phyloP scores from a whole-genome alignment of 2,113 vertebrate species.

The Alces alces region DNA sequence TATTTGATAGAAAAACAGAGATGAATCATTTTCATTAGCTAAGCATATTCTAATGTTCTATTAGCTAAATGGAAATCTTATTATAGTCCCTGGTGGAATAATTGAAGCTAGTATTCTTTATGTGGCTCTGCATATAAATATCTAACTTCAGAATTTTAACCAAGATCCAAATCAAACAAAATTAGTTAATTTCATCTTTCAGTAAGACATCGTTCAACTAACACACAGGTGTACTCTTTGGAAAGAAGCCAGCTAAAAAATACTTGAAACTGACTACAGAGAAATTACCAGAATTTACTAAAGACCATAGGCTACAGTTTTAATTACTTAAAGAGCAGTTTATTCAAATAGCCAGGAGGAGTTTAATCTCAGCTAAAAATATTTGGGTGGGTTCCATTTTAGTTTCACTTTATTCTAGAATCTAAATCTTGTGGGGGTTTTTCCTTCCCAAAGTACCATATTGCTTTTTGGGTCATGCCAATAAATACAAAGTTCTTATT shows the following conservation, averaged over 20 bases:
- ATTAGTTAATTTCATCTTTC: conserved; percentile 76
- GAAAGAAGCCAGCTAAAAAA: conserved; percentile 75
- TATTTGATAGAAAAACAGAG: conserved; percentile 60
- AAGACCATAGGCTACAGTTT: conserved; percentile 70
- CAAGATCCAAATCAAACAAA: conserved; percentile 76
- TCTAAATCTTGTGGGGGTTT: conserved; percentile 61
- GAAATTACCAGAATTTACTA: conserved; percentile 76
- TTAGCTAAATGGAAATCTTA: conserved; percentile 62
- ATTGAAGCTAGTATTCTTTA: conserved; percentile 64
- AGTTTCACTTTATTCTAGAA: conserved; percentile 62
- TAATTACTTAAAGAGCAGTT: conserved; percentile 76
- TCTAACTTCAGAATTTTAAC: conserved; percentile 60
- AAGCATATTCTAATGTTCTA: conserved; percentile 62
- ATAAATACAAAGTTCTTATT: conserved; percentile 54
- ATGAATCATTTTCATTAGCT: conserved; percentile 67
- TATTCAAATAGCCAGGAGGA: conserved; percentile 64
- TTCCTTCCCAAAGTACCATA: conserved; percentile 26
- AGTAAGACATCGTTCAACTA: conserved; percentile 74
- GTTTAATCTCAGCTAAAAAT: conserved; percentile 70
- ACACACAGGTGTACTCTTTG: conserved; percentile 78
- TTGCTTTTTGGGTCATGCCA: conserved; percentile 40
- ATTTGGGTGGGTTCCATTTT: conserved; percentile 66
- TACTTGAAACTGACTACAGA: conserved; percentile 66
- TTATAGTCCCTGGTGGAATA: conserved; percentile 42
- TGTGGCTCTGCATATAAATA: conserved; percentile 45